Percentiles rank a stretch among this genome's conserved stretches.
These are phyloP conservation scores for Pycnomerus fuliginosus DNA, from an alignment of 2,888 invertebrate species.

Conservation along the genomic window DNA sequence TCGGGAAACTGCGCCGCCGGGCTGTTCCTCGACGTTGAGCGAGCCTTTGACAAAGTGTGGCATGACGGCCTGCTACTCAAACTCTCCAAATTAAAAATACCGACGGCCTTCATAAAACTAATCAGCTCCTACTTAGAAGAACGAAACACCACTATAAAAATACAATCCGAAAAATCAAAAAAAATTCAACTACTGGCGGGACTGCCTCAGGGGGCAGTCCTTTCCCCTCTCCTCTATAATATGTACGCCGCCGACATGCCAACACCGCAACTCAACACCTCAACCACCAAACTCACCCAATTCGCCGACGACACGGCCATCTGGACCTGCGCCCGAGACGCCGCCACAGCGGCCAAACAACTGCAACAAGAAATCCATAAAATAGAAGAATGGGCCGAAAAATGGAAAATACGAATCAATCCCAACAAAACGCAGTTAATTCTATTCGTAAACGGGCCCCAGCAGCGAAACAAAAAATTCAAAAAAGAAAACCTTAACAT, in stretches of 20 bases:
- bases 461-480: not conserved
- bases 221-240: not conserved
- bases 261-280: not conserved
- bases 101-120: not conserved
- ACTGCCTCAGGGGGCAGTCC: slow-evolving; percentile 1
- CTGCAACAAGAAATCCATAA: not conserved
- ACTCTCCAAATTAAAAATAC: slow-evolving; percentile 8
- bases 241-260: not conserved
- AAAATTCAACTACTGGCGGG: not conserved
- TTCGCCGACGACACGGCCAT: slow-evolving; percentile 6
- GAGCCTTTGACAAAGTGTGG: slow-evolving; percentile 20
- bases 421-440: slow-evolving; percentile 3
- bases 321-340: not conserved
- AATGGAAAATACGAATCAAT: slow-evolving; percentile 1
- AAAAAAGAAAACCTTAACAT: not conserved
- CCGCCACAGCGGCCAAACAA: not conserved
- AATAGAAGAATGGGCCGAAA: not conserved
- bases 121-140: not conserved
- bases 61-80: slow-evolving; percentile 27
- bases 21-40: slow-evolving; percentile 26
- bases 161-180: not conserved
- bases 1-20: slow-evolving; percentile 5
- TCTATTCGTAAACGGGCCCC: slow-evolving; percentile 1
- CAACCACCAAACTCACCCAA: not conserved
- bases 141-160: not conserved